Evolutionary conservation across 2,888 invertebrate genomes (phyloP), one percentile per base, ranked within the genome.

Genomic region (Hypomecis punctinalis): DNA sequence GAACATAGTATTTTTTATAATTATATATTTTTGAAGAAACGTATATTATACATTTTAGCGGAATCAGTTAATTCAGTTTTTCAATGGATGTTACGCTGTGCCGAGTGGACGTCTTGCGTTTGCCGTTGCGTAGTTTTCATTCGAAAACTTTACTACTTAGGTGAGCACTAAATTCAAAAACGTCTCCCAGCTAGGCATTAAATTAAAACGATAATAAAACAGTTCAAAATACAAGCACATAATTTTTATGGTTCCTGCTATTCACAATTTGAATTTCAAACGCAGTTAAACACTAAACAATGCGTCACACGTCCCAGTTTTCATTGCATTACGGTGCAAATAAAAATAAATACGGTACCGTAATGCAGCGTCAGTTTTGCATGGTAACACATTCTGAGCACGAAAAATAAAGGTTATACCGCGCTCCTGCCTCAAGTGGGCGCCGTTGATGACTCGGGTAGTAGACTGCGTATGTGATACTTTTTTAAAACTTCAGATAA

Each of bases 241-340:
- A 40, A 7, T 40, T 53, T 40, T n/a, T 33, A 40, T 8, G 36
- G 8, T 52, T 51, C 7, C 33, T 5, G 9, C 49, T 13, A 47
- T 56, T 35, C 42, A 48, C 45, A 58, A 63, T 64, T 60, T 60
- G 64, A 56, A 60, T 64, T 64, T 48, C 48, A 58, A 63, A 63
- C 54, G 23, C 36, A 47, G 58, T 56, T 60, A 45, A 59, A 64
- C 39, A 64, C 33, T 47, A 40, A 56, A 49, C 59, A 49, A 33
- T 39, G 40, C 42, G 23, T 60, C 55, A 6, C 39, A 40, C 33
- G 45, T 49, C 55, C 43, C 40, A 52, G 55, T 64, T 64, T 64
- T 60, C 47, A 60, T 60, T 60, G 60, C 55, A 60, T 60, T 55
- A 52, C 39, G 42, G 47, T 13, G 33, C 58, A 59, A 63, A 63